Evolutionary conservation across 2,888 invertebrate genomes (phyloP).

Genomic region (Torymus auratus): DNA sequence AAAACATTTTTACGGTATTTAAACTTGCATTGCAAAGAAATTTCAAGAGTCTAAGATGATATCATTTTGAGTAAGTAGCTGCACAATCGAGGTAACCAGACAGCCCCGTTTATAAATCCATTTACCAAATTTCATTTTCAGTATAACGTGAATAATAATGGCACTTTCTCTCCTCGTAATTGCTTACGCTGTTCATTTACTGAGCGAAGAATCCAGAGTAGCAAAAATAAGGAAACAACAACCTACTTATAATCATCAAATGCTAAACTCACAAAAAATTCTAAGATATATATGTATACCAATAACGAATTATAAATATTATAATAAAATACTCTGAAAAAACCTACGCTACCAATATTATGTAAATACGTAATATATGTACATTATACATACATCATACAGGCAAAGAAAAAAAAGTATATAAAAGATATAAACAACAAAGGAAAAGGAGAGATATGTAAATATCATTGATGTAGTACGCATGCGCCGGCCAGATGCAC

Average conservation of each 20-base stretch:
- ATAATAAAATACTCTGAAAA: slow-evolving; percentile 1
- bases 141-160: too few species aligned
- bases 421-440: slow-evolving; percentile 19
- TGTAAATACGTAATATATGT: slow-evolving; percentile 35
- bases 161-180: neutral
- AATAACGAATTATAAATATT: neutral
- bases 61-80: too few species aligned
- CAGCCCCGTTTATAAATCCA: too few species aligned
- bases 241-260: neutral
- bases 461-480: slow-evolving; percentile 63
- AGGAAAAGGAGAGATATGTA: slow-evolving; percentile 34
- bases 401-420: neutral
- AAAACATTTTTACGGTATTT: too few species aligned
- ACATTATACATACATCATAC: slow-evolving; percentile 2
- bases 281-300: neutral
- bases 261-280: too few species aligned
- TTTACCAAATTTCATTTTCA: too few species aligned
- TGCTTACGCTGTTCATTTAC: neutral
- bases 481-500: slow-evolving; percentile 77
- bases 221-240: slow-evolving; percentile 7
- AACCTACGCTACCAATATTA: slow-evolving; percentile 34
- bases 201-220: neutral
- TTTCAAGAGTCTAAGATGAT: too few species aligned
- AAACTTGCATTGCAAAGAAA: too few species aligned
- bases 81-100: too few species aligned